These are phyloP conservation scores for Blennius ocellaris DNA, from an alignment of 2,113 vertebrate genomes.

Conservation along the genomic window DNA sequence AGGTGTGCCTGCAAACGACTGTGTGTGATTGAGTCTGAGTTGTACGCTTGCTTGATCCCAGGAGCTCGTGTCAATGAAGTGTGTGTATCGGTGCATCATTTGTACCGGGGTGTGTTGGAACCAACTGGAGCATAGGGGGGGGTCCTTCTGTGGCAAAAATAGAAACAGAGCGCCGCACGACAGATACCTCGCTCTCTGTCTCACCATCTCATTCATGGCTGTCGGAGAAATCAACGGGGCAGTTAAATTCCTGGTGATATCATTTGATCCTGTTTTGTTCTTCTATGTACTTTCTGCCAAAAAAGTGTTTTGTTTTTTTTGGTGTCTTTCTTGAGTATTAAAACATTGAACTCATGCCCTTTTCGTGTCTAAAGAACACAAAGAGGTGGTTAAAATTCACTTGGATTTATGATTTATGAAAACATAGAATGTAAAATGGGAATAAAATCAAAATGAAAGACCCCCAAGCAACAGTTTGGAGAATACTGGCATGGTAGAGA, in stretches of 20 bases:
- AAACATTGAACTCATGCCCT: no score
- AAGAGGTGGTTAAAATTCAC: no score
- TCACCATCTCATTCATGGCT: slow-evolving; percentile 32
- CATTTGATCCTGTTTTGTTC: slow-evolving; percentile 12
- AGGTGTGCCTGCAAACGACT: slow-evolving; percentile 31
- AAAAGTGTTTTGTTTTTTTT: slow-evolving; percentile 11
- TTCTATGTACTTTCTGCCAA: not conserved
- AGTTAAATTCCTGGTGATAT: slow-evolving; percentile 37
- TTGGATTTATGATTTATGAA: no score
- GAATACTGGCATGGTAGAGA: no score
- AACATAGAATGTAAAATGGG: no score
- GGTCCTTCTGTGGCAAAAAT: slow-evolving; percentile 37
- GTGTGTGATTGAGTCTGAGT: slow-evolving; percentile 7
- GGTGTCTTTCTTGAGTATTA: not conserved
- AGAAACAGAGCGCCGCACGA: slow-evolving; percentile 9
- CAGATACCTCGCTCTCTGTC: slow-evolving; percentile 8
- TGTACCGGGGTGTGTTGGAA: slow-evolving; percentile 26
- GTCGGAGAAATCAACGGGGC: slow-evolving; percentile 45
- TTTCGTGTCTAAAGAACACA: no score
- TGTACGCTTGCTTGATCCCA: slow-evolving; percentile 8
- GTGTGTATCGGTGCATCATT: slow-evolving; percentile 8
- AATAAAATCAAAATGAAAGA: no score
- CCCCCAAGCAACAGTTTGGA: no score
- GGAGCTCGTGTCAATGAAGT: not conserved
- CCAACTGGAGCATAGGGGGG: slow-evolving; percentile 38